A percentile compares a stretch with the other conserved stretches of the same genome.
Evolutionary conservation across 2,888 invertebrate species (phyloP).

Genomic region (Troides oblongomaculatus): DNA sequence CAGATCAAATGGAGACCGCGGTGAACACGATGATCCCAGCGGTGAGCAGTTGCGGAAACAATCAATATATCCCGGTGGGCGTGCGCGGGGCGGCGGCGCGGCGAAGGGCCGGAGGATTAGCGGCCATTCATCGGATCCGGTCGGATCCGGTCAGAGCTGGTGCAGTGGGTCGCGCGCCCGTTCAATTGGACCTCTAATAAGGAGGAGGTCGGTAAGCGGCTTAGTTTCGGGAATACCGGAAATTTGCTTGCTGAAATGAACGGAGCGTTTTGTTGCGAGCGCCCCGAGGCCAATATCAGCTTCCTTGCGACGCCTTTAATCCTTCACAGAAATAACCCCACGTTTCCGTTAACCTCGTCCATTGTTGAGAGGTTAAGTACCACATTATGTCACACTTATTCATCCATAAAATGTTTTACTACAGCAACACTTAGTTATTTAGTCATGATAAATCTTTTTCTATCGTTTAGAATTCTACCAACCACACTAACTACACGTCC

Average conservation of each 20-base stretch:
- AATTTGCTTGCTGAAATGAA: conserved; percentile 51
- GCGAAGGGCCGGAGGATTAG: conserved; percentile 35
- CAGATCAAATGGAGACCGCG: background rate
- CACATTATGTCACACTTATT: too few species aligned
- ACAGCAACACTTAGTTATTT: too few species aligned
- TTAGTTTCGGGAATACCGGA: conserved; percentile 54
- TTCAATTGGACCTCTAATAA: conserved; percentile 50
- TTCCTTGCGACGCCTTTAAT: conserved; percentile 18
- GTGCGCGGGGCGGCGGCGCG: conserved; percentile 32
- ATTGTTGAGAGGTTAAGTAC: too few species aligned
- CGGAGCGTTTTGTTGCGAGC: conserved; percentile 39
- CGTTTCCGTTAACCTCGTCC: background rate
- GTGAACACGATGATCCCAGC: background rate
- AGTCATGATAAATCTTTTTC: too few species aligned
- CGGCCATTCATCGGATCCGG: conserved; percentile 45
- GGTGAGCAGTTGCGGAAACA: conserved; percentile 34
- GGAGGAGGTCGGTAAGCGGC: conserved; percentile 59
- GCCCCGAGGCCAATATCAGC: conserved; percentile 22
- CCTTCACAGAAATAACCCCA: background rate
- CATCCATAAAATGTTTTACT: too few species aligned
- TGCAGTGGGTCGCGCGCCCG: conserved; percentile 44
- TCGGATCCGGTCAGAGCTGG: conserved; percentile 22
- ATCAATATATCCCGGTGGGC: conserved; percentile 49
- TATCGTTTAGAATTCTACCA: too few species aligned
- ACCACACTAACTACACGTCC: too few species aligned